Conservation (phyloP, 64 coral and sea anemone genomes). For the Hydrozoanthus tunicans region DNA sequence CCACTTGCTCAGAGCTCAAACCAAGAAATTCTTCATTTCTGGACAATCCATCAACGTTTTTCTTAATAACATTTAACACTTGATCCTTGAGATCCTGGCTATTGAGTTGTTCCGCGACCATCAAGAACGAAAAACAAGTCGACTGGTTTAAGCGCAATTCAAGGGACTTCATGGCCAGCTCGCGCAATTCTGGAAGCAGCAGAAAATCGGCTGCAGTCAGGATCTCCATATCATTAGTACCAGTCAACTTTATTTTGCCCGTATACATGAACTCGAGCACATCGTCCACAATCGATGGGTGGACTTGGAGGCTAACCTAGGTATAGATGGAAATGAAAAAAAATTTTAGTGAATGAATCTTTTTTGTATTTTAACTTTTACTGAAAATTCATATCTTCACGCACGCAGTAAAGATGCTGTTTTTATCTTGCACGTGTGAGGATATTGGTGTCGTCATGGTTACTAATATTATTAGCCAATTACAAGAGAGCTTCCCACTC, state of each 20-base stretch:
- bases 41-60: background rate
- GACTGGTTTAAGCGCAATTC: conserved; percentile 13
- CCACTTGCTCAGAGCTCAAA: background rate
- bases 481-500: no score
- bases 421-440: no score
- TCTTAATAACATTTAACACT: conserved; percentile 10
- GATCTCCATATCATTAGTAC: background rate
- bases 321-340: no score
- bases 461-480: no score
- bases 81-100: conserved; percentile 14
- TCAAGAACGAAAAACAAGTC: conserved; percentile 13
- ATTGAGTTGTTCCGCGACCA: conserved; percentile 20
- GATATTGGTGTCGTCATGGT: no score
- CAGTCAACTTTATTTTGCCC: conserved; percentile 13
- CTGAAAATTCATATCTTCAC: no score
- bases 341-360: no score
- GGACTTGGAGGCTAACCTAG: background rate
- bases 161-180: conserved; percentile 15
- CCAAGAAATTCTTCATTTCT: conserved; percentile 43
- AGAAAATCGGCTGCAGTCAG: conserved; percentile 34
- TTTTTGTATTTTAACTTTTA: no score
- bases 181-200: conserved; percentile 5
- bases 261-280: conserved; percentile 31
- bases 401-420: no score
- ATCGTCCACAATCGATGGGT: conserved; percentile 25